A percentile compares a stretch with the other conserved stretches of the same genome.
phyloP scores from a whole-genome alignment of 1,140 invertebrate species.

The Dryas iulia region DNA sequence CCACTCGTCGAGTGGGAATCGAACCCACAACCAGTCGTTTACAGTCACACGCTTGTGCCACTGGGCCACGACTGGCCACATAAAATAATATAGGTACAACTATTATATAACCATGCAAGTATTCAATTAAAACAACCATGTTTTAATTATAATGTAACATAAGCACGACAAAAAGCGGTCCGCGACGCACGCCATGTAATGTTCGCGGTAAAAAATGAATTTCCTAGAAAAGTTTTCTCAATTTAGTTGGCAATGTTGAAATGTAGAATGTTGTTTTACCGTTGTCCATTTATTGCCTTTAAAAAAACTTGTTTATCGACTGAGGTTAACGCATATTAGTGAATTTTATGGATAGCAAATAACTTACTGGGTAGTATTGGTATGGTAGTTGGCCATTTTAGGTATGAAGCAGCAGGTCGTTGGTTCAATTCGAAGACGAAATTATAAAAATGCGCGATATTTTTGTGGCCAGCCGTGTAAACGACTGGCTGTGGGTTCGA shows the following conservation, averaged over 20 bases:
- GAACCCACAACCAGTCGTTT: too few species aligned
- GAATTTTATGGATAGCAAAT: not conserved
- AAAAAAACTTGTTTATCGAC: constrained; percentile 30
- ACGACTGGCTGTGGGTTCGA: too few species aligned
- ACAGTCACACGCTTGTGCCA: too few species aligned
- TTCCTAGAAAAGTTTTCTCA: constrained; percentile 27
- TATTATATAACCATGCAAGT: not conserved
- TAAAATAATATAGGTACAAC: too few species aligned
- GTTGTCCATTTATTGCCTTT: constrained; percentile 30
- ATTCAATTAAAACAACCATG: not conserved
- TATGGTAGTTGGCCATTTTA: not conserved
- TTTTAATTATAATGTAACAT: not conserved
- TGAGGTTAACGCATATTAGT: constrained; percentile 1
- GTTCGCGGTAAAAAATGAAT: not conserved
- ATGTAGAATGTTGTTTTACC: constrained; percentile 37
- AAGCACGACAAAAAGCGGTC: not conserved
- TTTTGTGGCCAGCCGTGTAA: too few species aligned
- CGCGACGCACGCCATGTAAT: not conserved
- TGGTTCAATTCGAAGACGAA: not conserved
- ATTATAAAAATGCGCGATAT: too few species aligned
- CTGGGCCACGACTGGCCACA: too few species aligned
- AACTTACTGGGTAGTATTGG: not conserved
- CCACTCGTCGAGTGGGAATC: too few species aligned
- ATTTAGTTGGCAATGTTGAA: constrained; percentile 25
- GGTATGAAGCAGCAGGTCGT: not conserved